Evolutionary conservation across 2,797 vertebrate species (phyloP), one percentile per base, ranked within the genome.

Genomic region (Onychomys torridus): DNA sequence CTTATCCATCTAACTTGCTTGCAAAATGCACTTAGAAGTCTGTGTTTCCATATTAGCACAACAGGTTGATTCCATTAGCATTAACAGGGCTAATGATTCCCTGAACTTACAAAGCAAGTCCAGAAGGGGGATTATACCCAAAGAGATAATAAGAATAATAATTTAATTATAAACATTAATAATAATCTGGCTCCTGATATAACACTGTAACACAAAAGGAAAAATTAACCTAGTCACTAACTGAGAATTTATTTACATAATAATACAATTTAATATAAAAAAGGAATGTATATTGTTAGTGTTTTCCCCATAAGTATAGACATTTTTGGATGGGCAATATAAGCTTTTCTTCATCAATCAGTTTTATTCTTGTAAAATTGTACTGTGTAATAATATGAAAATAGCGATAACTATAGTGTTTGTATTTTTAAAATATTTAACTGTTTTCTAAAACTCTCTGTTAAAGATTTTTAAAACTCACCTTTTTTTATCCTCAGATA

Each of bases 91-190:
- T n/a, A 49, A 67, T 85, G 34, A 85, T 83, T 75, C 81, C 23
- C 27, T 52, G n/a, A 93, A 95, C 21, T 83, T 37, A 83, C 52
- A 86, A 93, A 81, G 40, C 0, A 81, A 63, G 6, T 43, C 34
- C 10, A 69, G 1, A 84, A 88, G 63, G 71, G 21, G 2, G 71
- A 34, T 43, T 52, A 89, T 82, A 93, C 81, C 73, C 52, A 86
- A 95, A 81, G 11, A 86, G 49, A 49, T 93, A 79, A 29, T 49
- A 75, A 88, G 21, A 82, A 89, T 25, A 12, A 85, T 5, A 96
- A 93, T 55, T 65, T 69, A 75, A 75, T 93, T 63, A 86, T 93
- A 90, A 90, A 49, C 34, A 84, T 57, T 78, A 79, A 84, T 79
- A 73, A 87, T 43, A 5, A 57, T 11, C 46, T 40, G 29, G 14